Evolutionary conservation across 2,113 vertebrate genomes (phyloP).

Genomic region (Chelonoidis abingdonii): DNA sequence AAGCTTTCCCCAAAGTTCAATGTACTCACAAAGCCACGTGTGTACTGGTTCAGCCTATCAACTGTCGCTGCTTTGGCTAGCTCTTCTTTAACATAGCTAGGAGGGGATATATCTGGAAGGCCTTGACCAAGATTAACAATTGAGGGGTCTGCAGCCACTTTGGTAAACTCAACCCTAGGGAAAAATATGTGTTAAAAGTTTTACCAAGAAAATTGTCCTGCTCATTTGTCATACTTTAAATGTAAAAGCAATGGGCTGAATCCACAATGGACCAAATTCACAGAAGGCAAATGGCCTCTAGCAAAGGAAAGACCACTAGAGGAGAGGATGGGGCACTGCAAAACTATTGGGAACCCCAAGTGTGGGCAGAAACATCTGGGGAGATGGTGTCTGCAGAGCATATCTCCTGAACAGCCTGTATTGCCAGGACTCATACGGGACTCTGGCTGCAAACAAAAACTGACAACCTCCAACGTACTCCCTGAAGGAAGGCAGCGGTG

Average conservation of each 20-base stretch:
- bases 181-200: not conserved
- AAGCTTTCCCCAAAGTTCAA: not conserved
- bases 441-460: not conserved
- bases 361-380: not conserved
- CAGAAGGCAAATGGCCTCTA: not conserved
- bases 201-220: not conserved
- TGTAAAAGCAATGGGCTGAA: not conserved
- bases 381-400: not conserved
- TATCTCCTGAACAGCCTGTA: not conserved
- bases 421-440: not conserved
- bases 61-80: slow-evolving; percentile 83
- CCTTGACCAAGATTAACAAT: slow-evolving; percentile 96
- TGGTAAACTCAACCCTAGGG: slow-evolving; percentile 90
- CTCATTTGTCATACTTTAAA: not conserved
- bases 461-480: not conserved
- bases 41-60: slow-evolving; percentile 94
- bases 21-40: slow-evolving; percentile 92
- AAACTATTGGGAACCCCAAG: not conserved
- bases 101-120: slow-evolving; percentile 91
- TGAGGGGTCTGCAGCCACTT: slow-evolving; percentile 89
- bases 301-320: not conserved
- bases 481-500: not conserved
- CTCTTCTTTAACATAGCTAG: slow-evolving; percentile 88
- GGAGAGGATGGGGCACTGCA: not conserved
- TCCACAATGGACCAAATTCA: not conserved